These are phyloP conservation scores for Ceratina japonica DNA, from an alignment of 1,140 invertebrate genomes.

Conservation along the genomic window DNA sequence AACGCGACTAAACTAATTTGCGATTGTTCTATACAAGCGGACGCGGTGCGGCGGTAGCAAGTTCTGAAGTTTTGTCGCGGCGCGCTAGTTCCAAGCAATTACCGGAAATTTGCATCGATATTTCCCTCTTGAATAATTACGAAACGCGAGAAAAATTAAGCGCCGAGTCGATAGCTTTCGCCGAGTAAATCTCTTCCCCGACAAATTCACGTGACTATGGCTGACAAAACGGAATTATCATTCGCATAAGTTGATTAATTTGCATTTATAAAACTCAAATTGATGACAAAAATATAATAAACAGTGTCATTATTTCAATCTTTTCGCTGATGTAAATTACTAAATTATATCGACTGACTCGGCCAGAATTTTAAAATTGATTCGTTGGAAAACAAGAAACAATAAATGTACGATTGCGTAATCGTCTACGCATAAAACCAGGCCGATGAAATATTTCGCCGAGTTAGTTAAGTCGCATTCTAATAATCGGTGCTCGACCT, in stretches of 20 bases:
- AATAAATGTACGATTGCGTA: background rate
- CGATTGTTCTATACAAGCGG: slow-evolving; percentile 35
- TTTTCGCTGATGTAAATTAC: background rate
- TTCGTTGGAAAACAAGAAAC: background rate
- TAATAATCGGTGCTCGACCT: slow-evolving; percentile 12
- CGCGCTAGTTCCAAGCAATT: slow-evolving; percentile 30
- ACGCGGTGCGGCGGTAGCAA: slow-evolving; percentile 9
- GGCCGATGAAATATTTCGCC: background rate
- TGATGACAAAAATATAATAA: no score
- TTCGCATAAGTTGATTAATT: no score
- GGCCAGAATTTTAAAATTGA: background rate
- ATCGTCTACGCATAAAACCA: background rate
- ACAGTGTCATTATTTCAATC: background rate
- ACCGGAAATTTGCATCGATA: slow-evolving; percentile 47
- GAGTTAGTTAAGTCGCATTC: background rate
- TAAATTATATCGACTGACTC: no score
- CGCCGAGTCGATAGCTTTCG: background rate
- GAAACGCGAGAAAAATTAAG: slow-evolving; percentile 33
- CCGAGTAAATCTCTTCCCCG: no score
- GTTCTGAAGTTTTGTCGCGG: slow-evolving; percentile 25
- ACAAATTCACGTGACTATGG: no score
- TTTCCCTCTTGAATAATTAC: slow-evolving; percentile 24
- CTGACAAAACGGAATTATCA: no score
- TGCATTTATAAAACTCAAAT: no score
- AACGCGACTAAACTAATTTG: slow-evolving; percentile 51